Conservation (phyloP, 2,113 vertebrate species). For the Bos javanicus region DNA sequence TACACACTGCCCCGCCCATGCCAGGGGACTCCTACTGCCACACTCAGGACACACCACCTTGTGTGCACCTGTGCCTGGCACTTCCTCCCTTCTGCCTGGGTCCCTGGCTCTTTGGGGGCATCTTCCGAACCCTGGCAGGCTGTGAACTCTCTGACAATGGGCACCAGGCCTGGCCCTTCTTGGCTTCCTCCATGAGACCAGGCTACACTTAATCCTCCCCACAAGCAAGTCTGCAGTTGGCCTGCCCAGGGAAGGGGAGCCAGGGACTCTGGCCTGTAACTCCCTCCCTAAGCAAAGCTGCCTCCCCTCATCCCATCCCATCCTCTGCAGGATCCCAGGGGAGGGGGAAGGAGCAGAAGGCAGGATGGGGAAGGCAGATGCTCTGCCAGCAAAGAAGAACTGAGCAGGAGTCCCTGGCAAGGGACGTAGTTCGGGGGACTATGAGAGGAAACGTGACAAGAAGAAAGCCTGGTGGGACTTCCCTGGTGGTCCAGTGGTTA, state of each 20-base stretch:
- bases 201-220: not conserved
- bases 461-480: not conserved
- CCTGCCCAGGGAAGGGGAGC: not conserved
- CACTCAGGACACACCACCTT: not conserved
- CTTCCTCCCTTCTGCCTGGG: not conserved
- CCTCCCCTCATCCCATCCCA: not conserved
- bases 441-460: not conserved
- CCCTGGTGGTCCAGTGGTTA: not conserved
- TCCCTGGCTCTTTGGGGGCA: not conserved
- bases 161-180: not conserved
- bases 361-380: not conserved
- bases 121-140: not conserved
- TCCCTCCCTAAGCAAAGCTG: not conserved
- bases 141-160: not conserved
- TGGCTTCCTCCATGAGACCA: rapidly evolving
- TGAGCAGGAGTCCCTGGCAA: not conserved
- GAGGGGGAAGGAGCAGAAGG: not conserved
- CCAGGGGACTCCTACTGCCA: not conserved
- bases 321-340: not conserved
- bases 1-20: no score
- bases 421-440: not conserved
- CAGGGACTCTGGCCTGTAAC: not conserved
- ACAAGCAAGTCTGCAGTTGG: not conserved
- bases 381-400: not conserved
- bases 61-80: not conserved